Base-by-base conservation (phyloP, 2,888 invertebrate species). In the Nephrocerus scutellatus region DNA sequence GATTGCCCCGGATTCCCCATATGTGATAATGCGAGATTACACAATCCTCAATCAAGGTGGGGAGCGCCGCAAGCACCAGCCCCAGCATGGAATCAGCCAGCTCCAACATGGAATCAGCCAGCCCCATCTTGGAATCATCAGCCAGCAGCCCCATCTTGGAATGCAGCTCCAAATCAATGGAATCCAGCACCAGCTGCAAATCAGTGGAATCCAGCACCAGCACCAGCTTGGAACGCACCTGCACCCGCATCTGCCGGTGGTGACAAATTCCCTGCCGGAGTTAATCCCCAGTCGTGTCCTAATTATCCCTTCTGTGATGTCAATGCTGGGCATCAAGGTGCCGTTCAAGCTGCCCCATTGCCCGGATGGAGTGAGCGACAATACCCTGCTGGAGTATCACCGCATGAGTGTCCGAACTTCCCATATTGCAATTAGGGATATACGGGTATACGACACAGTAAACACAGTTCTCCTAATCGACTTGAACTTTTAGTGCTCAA, bases 241-340 rank as follows among this genome's bases (percentile, higher is more conserved):
- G 55, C 61, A 14, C 46, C 60, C 13, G 34, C 59, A 2, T 40
- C 44, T 18, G 53, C 60, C 18, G 67, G 60, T 21, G 68, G 59
- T 35, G 66, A 67, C 38, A 68, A 66, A 44, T 71, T 62, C 49
- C 72, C 72, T 42, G 70, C 72, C 45, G 72, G 71, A 41, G 61
- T 72, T 15, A 65, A 63, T 50, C 72, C 73, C 14, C 65, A 70
- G 36, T 54, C 67, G 46, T 73, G 73, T 54, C 72, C 73, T 53
- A 73, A 73, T 59, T 73, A 73, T 60, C 73, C 73, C 43, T 73
- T 68, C 62, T 73, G 72, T 47, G 67, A 68, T 56, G 65, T 62
- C 39, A 60, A 62, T 46, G 65, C 57, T 36, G 66, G 60, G 37
- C 59, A 59, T 41, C 54, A 47, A n/a, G 50, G 50, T 29, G 56